These are phyloP conservation scores for Nothoprocta pentlandii DNA, from an alignment of 2,113 vertebrate species.

Conservation along the genomic window DNA sequence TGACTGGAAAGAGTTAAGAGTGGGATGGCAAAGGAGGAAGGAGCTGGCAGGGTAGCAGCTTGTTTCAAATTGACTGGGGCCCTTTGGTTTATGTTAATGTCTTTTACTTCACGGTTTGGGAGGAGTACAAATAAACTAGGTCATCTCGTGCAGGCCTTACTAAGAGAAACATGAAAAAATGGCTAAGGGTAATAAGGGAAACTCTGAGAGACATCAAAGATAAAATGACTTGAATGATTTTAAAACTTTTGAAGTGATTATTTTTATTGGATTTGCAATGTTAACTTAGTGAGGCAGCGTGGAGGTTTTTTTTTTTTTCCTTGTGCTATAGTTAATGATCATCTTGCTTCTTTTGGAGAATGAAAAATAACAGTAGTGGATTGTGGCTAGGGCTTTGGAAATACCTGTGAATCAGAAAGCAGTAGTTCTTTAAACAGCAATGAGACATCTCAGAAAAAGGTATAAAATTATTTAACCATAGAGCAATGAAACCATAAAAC, in stretches of 20 bases:
- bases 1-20: conserved; percentile 43
- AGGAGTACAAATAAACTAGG: conserved; percentile 68
- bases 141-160: conserved; percentile 60
- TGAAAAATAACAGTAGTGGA: conserved; percentile 42
- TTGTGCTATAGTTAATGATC: conserved; percentile 12
- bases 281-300: conserved; percentile 22
- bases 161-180: conserved; percentile 59
- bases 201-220: not conserved
- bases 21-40: conserved; percentile 44
- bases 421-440: conserved; percentile 38
- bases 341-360: conserved; percentile 27
- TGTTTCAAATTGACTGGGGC: conserved; percentile 57
- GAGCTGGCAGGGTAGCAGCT: conserved; percentile 57
- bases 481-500: conserved; percentile 37
- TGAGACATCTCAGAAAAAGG: not conserved
- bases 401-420: conserved; percentile 15
- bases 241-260: conserved; percentile 11
- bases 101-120: conserved; percentile 63
- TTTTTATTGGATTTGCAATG: conserved; percentile 45
- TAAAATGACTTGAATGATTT: conserved; percentile 34
- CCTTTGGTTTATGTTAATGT: conserved; percentile 71
- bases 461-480: conserved; percentile 24
- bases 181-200: conserved; percentile 38
- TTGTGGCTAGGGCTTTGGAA: conserved; percentile 9
- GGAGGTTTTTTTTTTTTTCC: not conserved